Base-by-base conservation (phyloP, 1,140 invertebrate species). In the Chrysomallon squamiferum region DNA sequence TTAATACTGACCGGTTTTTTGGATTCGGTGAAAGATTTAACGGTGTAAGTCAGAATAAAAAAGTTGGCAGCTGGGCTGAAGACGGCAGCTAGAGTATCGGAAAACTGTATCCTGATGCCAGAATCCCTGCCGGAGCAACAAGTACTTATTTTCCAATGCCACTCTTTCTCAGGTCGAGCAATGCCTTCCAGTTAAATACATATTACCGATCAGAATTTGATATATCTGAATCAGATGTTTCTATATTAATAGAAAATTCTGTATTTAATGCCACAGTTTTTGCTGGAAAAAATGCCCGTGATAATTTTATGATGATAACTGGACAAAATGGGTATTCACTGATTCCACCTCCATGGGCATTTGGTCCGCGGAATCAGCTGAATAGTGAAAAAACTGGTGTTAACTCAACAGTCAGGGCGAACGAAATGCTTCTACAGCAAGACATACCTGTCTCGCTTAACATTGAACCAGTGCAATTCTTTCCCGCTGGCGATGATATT, bases 121-220 rank as follows among this genome's bases (percentile, higher is more conserved):
- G 58, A 35, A 35, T 59, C 38, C 58, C 58, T 18, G 58, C 30
- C 18, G 58, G 58, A 3, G 35, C 32, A 43, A 25, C 58, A 9
- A 59, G 58, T 27, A 59, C 58, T 2, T 59, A 59, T 43, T 30
- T 59, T 15, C 58, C 58, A 13, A 59, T 59, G 58, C 58, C 58
- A 15, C 35, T 59, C 1, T 59, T 59, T 27, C 32, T 59, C n/a
- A 38, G 35, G 35, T 59, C 58, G 5, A 22, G 33, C 7, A 43
- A 20, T 35, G 22, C n/a, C 18, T 59, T 59, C 18, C 58, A 59
- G 27, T 15, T 59, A 15, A 35, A 59, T 22, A 43, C 58, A 22
- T 43, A 22, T 15, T 59, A 41, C 22, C 38, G 58, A 35, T 38
- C 41, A 4, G 58, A 59, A 43, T 43, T 59, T 59, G 58, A 59